Base-by-base conservation (phyloP, 2,113 vertebrate species). In the Amazona vittata region DNA sequence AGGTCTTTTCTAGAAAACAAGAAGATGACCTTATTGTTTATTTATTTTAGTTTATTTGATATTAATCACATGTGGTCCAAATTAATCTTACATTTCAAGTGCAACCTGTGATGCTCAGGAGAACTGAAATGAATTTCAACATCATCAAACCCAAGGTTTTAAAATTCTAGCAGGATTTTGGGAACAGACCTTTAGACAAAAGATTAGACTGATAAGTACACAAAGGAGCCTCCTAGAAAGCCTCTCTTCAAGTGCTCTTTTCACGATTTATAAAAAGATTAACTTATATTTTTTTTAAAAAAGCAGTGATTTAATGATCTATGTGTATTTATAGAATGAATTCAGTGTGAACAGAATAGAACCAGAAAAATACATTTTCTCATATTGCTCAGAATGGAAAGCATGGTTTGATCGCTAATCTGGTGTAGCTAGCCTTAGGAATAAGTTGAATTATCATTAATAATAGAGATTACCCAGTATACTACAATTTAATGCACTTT, bases 11-110 rank as follows among this genome's bases (percentile, higher is more conserved):
- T 28, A 43, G 21, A 6, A 64, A 59, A 49, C 4, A 19, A 16
- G 33, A 43, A 29, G 4, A 47, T n/a, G 1, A 24, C 0, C 2
- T 29, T 20, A 41, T 55, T 35, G 0, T n/a, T 77, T 57, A 11
- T 77, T 86, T 52, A 1, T 25, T 79, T 81, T 41, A 33, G 4
- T 39, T 92, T 18, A 26, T 63, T 84, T 63, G 4, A 6, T 44
- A 47, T 80, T 49, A 50, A 63, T 24, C 1, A 15, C 35, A 52
- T 25, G 44, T 70, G 20, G 33, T 50, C 6, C 5, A 37, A 81
- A 70, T 22, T 71, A 39, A 77, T 80, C 9, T 65, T 47, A 44
- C 89, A 73, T 79, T 67, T 87, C 12, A 74, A 68, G 11, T 26
- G 11, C 25, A 63, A 92, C 20, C 9, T 31, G 6, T 49, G 46